phyloP scores from a whole-genome alignment of 2,797 vertebrate genomes.

The Anguilla megastoma region DNA sequence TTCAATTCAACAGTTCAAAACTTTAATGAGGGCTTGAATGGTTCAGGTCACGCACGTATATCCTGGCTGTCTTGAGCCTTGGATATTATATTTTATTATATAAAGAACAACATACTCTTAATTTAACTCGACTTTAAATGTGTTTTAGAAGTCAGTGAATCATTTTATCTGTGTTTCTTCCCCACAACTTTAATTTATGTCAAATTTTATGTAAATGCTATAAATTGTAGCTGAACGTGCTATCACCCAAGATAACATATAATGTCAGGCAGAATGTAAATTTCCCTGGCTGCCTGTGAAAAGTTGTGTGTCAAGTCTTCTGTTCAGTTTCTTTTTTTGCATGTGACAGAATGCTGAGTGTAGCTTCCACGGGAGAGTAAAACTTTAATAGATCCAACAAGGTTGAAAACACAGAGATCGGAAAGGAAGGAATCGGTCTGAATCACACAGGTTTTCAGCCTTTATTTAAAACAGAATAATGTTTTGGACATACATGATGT shows the following conservation, averaged over 20 bases:
- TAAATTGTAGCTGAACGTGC: neutral
- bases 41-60: neutral
- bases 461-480: no score
- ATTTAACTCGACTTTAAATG: neutral
- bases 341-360: neutral
- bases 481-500: no score
- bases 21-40: neutral
- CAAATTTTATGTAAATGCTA: slow-evolving; percentile 21
- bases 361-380: neutral
- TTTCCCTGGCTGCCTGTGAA: neutral
- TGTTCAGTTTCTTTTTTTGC: neutral
- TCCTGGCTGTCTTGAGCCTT: neutral
- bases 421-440: neutral
- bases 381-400: neutral
- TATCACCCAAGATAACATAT: neutral
- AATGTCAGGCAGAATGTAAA: slow-evolving; percentile 7
- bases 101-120: neutral
- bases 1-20: neutral
- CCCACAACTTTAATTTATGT: slow-evolving; percentile 21
- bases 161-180: neutral
- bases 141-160: neutral
- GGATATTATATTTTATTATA: neutral
- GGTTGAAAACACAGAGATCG: neutral
- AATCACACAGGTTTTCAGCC: neutral
- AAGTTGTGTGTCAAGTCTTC: neutral